Conservation (phyloP, 2,797 vertebrate species). For the Synaphobranchus kaupii region DNA sequence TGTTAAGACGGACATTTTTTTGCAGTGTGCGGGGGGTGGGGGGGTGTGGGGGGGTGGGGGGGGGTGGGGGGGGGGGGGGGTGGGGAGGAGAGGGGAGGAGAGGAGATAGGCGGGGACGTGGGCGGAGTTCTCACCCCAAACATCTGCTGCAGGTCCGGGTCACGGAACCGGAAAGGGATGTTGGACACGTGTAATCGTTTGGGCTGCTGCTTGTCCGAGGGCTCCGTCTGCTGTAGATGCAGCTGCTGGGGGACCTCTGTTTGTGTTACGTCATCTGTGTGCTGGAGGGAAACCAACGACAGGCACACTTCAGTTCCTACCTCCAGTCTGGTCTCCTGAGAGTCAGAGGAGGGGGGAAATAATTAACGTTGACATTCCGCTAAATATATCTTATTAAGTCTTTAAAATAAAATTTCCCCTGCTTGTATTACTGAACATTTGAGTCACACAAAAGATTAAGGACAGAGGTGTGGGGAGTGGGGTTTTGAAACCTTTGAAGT, state of each 20-base stretch:
- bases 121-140: conserved; percentile 76
- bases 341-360: not conserved
- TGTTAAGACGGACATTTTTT: no score
- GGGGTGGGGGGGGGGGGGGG: no score
- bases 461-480: not conserved
- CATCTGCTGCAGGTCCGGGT: conserved; percentile 84
- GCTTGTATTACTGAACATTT: not conserved
- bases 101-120: not conserved
- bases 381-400: not conserved
- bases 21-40: not conserved
- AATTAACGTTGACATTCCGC: conserved; percentile 26
- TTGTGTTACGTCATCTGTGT: conserved; percentile 82
- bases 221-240: conserved; percentile 75
- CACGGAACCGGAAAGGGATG: conserved; percentile 86
- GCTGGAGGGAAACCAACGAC: conserved; percentile 57
- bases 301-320: conserved; percentile 12
- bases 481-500: not conserved
- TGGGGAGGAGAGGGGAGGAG: not conserved
- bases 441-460: not conserved
- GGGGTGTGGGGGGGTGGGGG: conserved; percentile 48
- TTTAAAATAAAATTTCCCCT: not conserved
- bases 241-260: conserved; percentile 78
- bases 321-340: not conserved
- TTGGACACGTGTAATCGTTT: conserved; percentile 86
- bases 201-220: conserved; percentile 82